A percentile compares a stretch with the other conserved stretches of the same genome.
Evolutionary conservation across 30 jellyfish, hydroid and myxozoan species (phyloP).

Genomic region (Aurelia aurita complex sp. Pacific): DNA sequence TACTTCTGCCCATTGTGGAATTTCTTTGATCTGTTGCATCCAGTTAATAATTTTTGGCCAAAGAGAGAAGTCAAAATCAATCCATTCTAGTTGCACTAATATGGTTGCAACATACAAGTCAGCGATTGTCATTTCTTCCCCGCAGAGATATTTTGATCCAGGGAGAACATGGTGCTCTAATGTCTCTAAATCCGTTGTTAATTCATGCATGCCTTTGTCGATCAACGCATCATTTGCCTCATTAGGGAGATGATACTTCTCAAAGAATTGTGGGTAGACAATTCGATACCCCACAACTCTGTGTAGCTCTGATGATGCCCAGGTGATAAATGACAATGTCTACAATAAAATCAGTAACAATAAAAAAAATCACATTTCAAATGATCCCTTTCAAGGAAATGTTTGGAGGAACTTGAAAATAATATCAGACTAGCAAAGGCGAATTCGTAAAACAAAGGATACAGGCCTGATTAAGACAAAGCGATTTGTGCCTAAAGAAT

Average conservation of each 20-base stretch:
- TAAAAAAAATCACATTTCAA: background rate
- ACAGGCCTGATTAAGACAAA: too few relatives aligned
- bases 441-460: too few relatives aligned
- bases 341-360: constrained; percentile 1
- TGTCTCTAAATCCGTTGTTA: constrained; percentile 78
- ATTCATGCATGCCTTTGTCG: constrained; percentile 84
- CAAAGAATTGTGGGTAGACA: constrained; percentile 89
- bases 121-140: constrained; percentile 76
- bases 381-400: too few relatives aligned
- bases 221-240: constrained; percentile 93
- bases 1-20: constrained; percentile 70
- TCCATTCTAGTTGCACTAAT: constrained; percentile 89
- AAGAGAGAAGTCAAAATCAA: constrained; percentile 74
- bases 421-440: too few relatives aligned
- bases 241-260: constrained; percentile 76
- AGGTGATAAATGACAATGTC: constrained; percentile 68
- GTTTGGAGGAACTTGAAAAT: too few relatives aligned
- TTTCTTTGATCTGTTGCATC: constrained; percentile 50
- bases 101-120: constrained; percentile 88
- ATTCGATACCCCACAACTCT: constrained; percentile 80
- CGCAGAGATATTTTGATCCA: constrained; percentile 48
- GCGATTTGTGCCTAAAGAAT: too few relatives aligned
- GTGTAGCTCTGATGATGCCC: constrained; percentile 89
- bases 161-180: constrained; percentile 72
- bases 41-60: constrained; percentile 86